Conservation (phyloP, 2,888 invertebrate genomes). For the Cosmia pyralina region DNA sequence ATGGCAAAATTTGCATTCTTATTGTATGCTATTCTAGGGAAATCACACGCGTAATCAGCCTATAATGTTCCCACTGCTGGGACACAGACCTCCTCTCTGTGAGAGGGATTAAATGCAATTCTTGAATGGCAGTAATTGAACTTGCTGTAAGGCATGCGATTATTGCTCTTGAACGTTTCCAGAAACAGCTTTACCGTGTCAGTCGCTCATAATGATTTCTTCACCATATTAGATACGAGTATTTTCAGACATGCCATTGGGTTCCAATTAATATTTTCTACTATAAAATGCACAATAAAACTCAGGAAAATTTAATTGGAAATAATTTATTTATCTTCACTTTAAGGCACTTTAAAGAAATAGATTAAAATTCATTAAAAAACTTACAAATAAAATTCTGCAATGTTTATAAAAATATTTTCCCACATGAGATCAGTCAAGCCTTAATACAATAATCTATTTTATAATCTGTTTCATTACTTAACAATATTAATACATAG, state of each 20-base stretch:
- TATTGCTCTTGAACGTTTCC: too few relatives aligned
- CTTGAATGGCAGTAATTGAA: too few relatives aligned
- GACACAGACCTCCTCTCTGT: too few relatives aligned
- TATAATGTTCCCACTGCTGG: too few relatives aligned
- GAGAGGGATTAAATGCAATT: too few relatives aligned
- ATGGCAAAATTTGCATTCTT: too few relatives aligned
- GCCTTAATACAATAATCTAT: slow-evolving; percentile 64
- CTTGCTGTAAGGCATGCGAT: too few relatives aligned
- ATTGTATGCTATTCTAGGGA: too few relatives aligned
- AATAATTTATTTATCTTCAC: slow-evolving; percentile 66
- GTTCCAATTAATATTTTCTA: background rate
- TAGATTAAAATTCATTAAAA: slow-evolving; percentile 62
- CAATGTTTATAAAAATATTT: slow-evolving; percentile 65
- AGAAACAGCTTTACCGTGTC: too few relatives aligned
- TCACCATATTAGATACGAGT: background rate
- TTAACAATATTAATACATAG: slow-evolving; percentile 62
- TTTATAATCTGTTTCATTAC: slow-evolving; percentile 58
- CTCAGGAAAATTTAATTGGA: slow-evolving; percentile 34
- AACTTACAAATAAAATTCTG: slow-evolving; percentile 62
- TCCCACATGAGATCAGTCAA: slow-evolving; percentile 70
- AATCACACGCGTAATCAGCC: too few relatives aligned
- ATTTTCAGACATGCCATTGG: background rate
- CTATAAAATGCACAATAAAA: slow-evolving; percentile 24
- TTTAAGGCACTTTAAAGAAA: slow-evolving; percentile 66
- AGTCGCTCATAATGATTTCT: background rate